Evolutionary conservation across 1,140 invertebrate species (phyloP).

Genomic region (Bombus turneri): DNA sequence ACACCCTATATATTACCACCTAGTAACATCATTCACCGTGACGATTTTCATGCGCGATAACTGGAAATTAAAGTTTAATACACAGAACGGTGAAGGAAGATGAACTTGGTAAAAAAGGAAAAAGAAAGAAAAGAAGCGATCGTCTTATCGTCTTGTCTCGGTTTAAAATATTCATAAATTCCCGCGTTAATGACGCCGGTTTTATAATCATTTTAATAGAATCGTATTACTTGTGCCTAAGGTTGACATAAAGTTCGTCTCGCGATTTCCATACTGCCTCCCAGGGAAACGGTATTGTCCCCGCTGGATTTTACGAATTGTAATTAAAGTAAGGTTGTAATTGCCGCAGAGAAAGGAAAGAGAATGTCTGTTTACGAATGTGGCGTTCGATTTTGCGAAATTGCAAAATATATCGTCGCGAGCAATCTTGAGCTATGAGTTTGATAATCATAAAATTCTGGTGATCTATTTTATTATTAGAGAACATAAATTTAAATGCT

Average conservation of each 20-base stretch:
- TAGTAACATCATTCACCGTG: constrained; percentile 26
- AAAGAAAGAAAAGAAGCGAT: constrained; percentile 17
- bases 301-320: constrained; percentile 26
- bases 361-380: not conserved
- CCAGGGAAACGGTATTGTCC: not conserved
- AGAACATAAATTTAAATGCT: not conserved
- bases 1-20: not conserved
- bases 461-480: not conserved
- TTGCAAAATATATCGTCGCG: not conserved
- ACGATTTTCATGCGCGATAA: constrained; percentile 44
- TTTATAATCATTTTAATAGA: constrained; percentile 53
- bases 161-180: constrained; percentile 52
- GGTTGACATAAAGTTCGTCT: constrained; percentile 38
- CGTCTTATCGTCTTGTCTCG: constrained; percentile 23
- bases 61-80: constrained; percentile 30
- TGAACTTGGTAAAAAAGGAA: not conserved
- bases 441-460: not conserved
- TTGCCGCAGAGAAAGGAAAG: not conserved
- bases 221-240: constrained; percentile 34
- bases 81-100: not conserved
- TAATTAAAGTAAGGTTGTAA: constrained; percentile 39
- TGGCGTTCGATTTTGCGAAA: not conserved
- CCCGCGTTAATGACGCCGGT: constrained; percentile 40
- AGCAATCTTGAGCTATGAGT: not conserved
- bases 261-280: constrained; percentile 29